A percentile compares a stretch with the other conserved stretches of the same genome.
These are phyloP conservation scores for Chelonus insularis DNA, from an alignment of 1,140 invertebrate species.

Conservation along the genomic window DNA sequence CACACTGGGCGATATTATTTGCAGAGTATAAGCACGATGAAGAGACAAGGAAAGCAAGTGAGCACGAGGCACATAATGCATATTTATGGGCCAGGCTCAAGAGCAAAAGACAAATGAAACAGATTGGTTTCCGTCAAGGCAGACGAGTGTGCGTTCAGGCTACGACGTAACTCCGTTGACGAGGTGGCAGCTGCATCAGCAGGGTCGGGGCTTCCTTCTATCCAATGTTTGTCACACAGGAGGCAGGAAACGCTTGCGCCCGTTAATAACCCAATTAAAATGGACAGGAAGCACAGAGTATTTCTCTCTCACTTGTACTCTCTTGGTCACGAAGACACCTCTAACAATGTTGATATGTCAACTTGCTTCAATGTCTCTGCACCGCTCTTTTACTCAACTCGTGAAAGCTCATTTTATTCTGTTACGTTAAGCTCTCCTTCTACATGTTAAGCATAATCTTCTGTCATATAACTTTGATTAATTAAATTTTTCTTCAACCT, in stretches of 20 bases:
- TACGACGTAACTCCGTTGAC: slow-evolving; percentile 20
- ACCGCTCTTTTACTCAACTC: neutral
- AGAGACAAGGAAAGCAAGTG: neutral
- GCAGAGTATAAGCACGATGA: neutral
- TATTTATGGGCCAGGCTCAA: slow-evolving; percentile 17
- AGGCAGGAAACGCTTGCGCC: slow-evolving; percentile 46
- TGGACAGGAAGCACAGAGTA: slow-evolving; percentile 38
- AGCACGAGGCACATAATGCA: slow-evolving; percentile 16
- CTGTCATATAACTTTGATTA: slow-evolving; percentile 19
- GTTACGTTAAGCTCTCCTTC: slow-evolving; percentile 2
- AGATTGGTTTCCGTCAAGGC: slow-evolving; percentile 47
- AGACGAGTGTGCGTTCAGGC: slow-evolving; percentile 10
- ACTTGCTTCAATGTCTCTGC: too few species aligned
- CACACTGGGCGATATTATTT: slow-evolving; percentile 14
- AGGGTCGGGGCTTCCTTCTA: slow-evolving; percentile 9
- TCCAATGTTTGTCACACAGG: slow-evolving; percentile 42
- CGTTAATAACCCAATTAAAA: slow-evolving; percentile 51
- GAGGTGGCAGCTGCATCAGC: slow-evolving; percentile 39
- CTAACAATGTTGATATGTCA: slow-evolving; percentile 4
- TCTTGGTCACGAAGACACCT: neutral
- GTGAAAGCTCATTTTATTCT: slow-evolving; percentile 17
- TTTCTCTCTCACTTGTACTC: slow-evolving; percentile 24
- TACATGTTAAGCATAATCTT: slow-evolving; percentile 16
- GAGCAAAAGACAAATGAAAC: slow-evolving; percentile 46
- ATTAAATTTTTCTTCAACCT: slow-evolving; percentile 1